These are phyloP conservation scores for Phaethornis superciliosus DNA, from an alignment of 2,113 vertebrate species.

Conservation along the genomic window DNA sequence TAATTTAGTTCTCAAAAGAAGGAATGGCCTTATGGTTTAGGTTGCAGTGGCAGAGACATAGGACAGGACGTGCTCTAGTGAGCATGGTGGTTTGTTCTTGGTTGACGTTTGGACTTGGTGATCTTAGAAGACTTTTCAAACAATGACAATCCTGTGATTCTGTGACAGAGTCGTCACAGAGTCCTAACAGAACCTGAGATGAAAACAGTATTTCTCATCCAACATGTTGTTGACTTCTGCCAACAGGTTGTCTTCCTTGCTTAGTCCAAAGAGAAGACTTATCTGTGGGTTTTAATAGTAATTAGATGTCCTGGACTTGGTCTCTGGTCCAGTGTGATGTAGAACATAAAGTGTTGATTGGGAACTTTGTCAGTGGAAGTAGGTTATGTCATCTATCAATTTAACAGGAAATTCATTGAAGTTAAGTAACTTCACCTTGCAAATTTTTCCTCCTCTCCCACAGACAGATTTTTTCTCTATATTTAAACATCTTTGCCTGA, in stretches of 20 bases:
- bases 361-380: not conserved
- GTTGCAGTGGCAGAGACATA: not conserved
- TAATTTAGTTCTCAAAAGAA: slow-evolving; percentile 48
- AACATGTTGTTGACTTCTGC: not conserved
- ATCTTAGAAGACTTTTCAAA: too few relatives aligned
- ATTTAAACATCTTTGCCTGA: not conserved
- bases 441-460: not conserved
- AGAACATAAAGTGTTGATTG: not conserved
- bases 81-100: too few relatives aligned
- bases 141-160: too few relatives aligned
- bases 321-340: not conserved
- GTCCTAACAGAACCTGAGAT: not conserved
- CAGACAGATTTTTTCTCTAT: not conserved
- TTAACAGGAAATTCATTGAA: not conserved
- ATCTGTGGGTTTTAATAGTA: not conserved
- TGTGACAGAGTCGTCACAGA: not conserved
- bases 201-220: not conserved
- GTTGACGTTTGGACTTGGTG: too few relatives aligned
- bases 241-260: not conserved
- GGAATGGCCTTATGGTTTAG: slow-evolving; percentile 33
- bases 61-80: not conserved
- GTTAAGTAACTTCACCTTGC: not conserved
- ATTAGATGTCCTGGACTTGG: not conserved
- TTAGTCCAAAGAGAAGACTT: not conserved
- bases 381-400: not conserved